Percentiles rank a stretch among this genome's conserved stretches.
phyloP scores from a whole-genome alignment of 2,113 vertebrate genomes.

The Syngnathoides biaculeatus region DNA sequence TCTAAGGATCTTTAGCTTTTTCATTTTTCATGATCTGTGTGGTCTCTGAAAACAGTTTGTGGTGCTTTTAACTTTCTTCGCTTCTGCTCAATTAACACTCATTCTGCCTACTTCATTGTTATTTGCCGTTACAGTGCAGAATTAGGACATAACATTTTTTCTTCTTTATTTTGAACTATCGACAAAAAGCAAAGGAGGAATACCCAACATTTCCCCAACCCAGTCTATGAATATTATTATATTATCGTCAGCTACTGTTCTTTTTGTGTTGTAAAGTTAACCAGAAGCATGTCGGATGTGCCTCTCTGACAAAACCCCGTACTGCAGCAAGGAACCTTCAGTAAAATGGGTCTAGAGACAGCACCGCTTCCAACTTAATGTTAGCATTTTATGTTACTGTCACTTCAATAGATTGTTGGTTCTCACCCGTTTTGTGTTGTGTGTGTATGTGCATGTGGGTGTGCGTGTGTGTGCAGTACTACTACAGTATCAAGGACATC shows the following conservation, averaged over 20 bases:
- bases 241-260: background rate
- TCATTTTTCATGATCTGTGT: background rate
- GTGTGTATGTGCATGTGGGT: background rate
- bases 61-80: background rate
- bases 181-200: background rate
- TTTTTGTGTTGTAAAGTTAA: background rate
- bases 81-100: background rate
- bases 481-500: conserved; percentile 98
- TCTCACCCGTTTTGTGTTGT: background rate
- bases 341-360: background rate
- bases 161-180: background rate
- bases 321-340: background rate
- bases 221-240: background rate
- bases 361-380: background rate
- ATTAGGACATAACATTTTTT: background rate
- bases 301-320: background rate
- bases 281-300: background rate
- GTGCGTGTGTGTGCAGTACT: conserved; percentile 75
- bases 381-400: background rate
- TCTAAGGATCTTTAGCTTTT: background rate
- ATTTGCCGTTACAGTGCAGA: background rate
- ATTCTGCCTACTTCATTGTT: background rate
- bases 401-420: background rate
- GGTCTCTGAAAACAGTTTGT: background rate
- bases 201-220: background rate